Evolutionary conservation across 2,797 vertebrate species (phyloP).

Genomic region (Chlorospingus semifuscus): DNA sequence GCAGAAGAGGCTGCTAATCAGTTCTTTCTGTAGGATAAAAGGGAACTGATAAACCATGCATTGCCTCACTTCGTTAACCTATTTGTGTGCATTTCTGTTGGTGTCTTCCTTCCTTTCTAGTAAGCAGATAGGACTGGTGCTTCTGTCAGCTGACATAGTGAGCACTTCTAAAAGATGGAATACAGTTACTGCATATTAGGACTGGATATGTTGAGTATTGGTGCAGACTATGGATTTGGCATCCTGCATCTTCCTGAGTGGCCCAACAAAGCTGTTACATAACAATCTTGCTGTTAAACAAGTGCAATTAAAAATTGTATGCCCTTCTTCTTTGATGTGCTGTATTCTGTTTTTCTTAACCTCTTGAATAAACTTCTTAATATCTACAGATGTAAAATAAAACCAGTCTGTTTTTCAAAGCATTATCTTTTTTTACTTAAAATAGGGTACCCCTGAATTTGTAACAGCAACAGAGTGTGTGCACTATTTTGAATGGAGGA

Average conservation of each 20-base stretch:
- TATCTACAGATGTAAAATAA: neutral
- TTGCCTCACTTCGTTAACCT: neutral
- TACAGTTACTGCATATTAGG: neutral
- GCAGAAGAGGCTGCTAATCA: neutral
- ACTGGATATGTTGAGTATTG: neutral
- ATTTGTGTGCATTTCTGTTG: neutral
- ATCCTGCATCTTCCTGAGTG: neutral
- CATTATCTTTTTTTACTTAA: neutral
- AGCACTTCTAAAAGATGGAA: neutral
- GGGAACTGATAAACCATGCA: neutral
- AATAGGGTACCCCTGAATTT: slow-evolving; percentile 93
- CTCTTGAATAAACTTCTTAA: neutral
- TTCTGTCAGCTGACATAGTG: neutral
- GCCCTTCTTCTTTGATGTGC: neutral
- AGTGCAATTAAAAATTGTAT: neutral
- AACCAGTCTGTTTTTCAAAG: neutral
- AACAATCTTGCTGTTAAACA: neutral
- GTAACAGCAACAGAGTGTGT: slow-evolving; percentile 87
- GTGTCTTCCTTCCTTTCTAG: neutral
- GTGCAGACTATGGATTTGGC: neutral
- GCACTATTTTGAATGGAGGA: slow-evolving; percentile 96
- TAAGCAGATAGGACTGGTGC: neutral
- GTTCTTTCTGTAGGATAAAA: neutral
- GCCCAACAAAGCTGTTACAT: neutral
- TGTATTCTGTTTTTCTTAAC: neutral